Evolutionary conservation across 2,888 invertebrate species (phyloP).

Genomic region (Vanessa cardui): DNA sequence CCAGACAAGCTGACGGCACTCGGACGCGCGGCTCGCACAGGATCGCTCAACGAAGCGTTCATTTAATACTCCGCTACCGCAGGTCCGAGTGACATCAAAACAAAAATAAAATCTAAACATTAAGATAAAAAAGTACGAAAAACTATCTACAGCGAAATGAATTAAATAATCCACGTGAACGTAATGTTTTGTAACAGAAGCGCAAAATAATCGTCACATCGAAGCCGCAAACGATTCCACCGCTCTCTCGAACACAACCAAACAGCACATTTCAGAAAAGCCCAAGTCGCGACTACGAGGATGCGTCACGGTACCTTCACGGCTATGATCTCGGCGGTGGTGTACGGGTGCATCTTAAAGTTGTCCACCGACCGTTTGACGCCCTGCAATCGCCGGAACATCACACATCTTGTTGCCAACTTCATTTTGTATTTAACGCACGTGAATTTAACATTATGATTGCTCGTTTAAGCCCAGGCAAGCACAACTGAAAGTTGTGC

Average conservation of each 20-base stretch:
- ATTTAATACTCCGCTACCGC: background rate
- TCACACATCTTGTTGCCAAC: constrained; percentile 1
- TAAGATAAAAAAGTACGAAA: constrained; percentile 13
- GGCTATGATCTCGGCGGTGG: constrained; percentile 95
- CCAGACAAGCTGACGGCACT: constrained; percentile 38
- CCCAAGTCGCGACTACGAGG: constrained; percentile 21
- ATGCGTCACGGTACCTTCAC: constrained; percentile 89
- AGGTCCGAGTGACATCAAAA: constrained; percentile 9
- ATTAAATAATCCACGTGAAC: constrained; percentile 21
- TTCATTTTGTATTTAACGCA: background rate
- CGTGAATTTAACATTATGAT: too few species aligned
- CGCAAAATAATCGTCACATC: constrained; percentile 40
- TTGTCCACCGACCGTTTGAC: constrained; percentile 95
- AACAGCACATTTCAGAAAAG: constrained; percentile 7
- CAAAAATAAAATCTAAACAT: constrained; percentile 25
- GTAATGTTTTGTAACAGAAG: constrained; percentile 30
- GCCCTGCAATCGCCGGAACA: constrained; percentile 84
- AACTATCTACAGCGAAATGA: constrained; percentile 27
- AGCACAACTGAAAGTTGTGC: too few species aligned
- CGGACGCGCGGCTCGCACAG: background rate
- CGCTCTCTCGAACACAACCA: constrained; percentile 21
- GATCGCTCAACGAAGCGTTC: background rate
- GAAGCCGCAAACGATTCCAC: constrained; percentile 22
- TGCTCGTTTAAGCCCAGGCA: too few species aligned
- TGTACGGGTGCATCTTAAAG: constrained; percentile 86